Base-by-base conservation (phyloP, 2,113 vertebrate species). In the Herpetotheres cachinnans region DNA sequence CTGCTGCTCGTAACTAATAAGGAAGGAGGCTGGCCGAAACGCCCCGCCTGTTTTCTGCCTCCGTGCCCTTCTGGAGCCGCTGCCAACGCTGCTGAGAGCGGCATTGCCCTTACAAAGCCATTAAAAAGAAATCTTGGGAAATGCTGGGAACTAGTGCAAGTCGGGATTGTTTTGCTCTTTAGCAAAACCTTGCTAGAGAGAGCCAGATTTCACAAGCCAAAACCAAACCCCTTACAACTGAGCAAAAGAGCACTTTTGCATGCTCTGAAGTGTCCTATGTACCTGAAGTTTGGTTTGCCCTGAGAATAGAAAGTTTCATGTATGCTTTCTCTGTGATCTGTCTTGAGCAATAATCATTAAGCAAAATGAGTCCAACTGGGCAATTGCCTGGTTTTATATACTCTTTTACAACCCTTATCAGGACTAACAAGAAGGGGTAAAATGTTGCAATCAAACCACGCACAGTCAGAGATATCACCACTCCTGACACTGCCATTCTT, bases 371-470 rank as follows among this genome's bases (percentile, higher is more conserved):
- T 59, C 61, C 78, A 94, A 69, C 89, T 56, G 91, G 65, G 56
- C 91, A 95, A 97, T 34, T 86, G 13, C 50, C n/a, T 25, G 36
- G 10, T 44, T 94, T 89, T 47, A 59, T n/a, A 5, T 4, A 16
- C 30, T 42, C 54, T 38, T 87, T 84, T 95, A 93, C 42, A 85
- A 21, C 16, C 70, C 58, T 94, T 95, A 93, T 94, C 91, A 79
- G 65, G 19, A 55, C 77, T 82, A 84, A 67, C 73, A 44, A 78
- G 70, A 92, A 79, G 61, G 8, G 34, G 47, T 49, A 24, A 91
- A 89, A 61, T 78, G 61, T 71, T 77, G 90, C 82, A 88, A 59
- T 66, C 67, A 13, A 78, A n/a, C 61, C 73, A 36, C 73, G 21
- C 18, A 14, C n/a, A 46, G 38, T 7, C 59, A n/a, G 38, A 80